These are phyloP conservation scores for Diaprepes abbreviatus DNA, from an alignment of 2,888 invertebrate genomes.

Conservation along the genomic window DNA sequence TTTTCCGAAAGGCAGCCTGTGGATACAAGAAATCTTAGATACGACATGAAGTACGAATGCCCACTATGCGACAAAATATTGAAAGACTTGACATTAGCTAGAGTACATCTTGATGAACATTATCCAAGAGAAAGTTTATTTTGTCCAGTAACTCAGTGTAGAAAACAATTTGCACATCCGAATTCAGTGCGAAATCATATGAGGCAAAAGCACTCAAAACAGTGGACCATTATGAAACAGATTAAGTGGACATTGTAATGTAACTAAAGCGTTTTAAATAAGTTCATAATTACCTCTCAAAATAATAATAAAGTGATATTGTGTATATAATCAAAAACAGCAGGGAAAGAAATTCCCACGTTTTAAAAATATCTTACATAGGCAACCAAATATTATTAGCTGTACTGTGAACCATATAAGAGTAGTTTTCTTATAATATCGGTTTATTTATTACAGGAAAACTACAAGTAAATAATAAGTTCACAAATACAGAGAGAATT, in stretches of 20 bases:
- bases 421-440: neutral
- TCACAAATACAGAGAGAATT: too few species aligned
- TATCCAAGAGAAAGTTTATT: constrained; percentile 88
- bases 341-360: neutral
- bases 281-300: neutral
- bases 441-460: neutral
- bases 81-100: constrained; percentile 69
- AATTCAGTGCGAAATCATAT: constrained; percentile 91
- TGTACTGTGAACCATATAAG: constrained; percentile 8
- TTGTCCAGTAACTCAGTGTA: constrained; percentile 84
- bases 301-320: too few species aligned
- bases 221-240: constrained; percentile 89
- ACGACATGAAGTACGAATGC: constrained; percentile 72
- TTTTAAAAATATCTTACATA: constrained; percentile 25
- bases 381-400: constrained; percentile 45
- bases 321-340: neutral
- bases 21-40: constrained; percentile 48
- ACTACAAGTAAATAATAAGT: neutral
- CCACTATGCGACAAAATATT: constrained; percentile 81
- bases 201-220: constrained; percentile 84
- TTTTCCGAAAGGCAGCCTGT: constrained; percentile 61
- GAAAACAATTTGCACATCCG: constrained; percentile 83
- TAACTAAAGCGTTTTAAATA: neutral
- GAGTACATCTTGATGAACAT: constrained; percentile 84
- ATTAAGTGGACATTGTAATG: constrained; percentile 76